These are phyloP conservation scores for Poecile montanus DNA, from an alignment of 2,797 vertebrate species.

Conservation along the genomic window DNA sequence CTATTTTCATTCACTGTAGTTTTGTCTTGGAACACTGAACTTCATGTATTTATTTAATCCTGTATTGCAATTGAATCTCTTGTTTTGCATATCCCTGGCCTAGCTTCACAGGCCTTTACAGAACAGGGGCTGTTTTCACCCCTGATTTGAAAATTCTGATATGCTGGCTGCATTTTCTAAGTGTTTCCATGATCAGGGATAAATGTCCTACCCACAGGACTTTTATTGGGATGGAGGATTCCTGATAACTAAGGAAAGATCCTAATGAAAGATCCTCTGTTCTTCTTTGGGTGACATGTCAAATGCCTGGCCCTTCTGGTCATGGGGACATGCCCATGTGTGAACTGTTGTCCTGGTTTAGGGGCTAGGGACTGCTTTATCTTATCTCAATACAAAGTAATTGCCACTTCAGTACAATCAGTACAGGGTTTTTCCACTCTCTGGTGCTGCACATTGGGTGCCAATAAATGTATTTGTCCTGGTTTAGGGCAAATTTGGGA, in stretches of 20 bases:
- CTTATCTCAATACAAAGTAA: too few relatives aligned
- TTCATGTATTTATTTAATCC: not conserved
- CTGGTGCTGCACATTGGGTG: too few relatives aligned
- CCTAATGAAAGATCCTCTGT: not conserved
- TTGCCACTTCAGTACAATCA: too few relatives aligned
- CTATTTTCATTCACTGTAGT: not conserved
- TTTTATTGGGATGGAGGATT: not conserved
- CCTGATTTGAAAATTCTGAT: not conserved
- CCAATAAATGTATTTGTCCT: too few relatives aligned
- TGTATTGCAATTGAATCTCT: not conserved
- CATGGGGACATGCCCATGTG: not conserved
- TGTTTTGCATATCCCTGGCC: not conserved
- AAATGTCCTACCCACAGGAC: not conserved
- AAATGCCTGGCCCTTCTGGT: not conserved
- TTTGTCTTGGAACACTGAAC: constrained; percentile 12
- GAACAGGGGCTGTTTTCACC: not conserved
- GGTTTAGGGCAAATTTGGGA: too few relatives aligned
- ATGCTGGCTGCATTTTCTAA: not conserved
- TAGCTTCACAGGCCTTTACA: not conserved
- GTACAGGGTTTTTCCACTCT: too few relatives aligned
- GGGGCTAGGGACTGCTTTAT: too few relatives aligned
- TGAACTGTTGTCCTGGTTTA: not conserved
- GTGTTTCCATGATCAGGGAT: not conserved
- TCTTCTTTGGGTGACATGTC: not conserved
- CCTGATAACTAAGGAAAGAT: not conserved